Evolutionary conservation across 2,113 vertebrate species (phyloP).

Genomic region (Mungos mungo): DNA sequence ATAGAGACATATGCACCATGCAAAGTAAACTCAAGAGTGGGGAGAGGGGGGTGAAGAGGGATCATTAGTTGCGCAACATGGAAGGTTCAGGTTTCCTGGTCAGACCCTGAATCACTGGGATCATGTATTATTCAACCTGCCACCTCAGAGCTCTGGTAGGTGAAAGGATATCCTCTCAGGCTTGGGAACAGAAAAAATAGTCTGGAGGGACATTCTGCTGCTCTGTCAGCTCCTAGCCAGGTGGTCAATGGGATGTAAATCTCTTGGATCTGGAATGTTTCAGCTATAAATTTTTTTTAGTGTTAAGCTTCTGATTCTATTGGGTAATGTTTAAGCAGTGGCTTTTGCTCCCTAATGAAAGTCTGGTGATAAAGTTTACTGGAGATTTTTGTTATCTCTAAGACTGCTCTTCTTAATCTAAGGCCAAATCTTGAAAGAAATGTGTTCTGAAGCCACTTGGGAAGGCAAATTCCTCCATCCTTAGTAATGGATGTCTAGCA

Average conservation of each 20-base stretch:
- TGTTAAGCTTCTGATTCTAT: conserved; percentile 27
- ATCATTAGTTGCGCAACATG: background rate
- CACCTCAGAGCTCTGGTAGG: background rate
- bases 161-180: background rate
- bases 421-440: conserved; percentile 20
- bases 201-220: background rate
- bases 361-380: conserved; percentile 19
- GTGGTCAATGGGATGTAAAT: background rate
- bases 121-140: background rate
- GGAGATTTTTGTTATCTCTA: conserved; percentile 26
- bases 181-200: background rate
- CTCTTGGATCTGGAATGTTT: background rate
- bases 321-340: background rate
- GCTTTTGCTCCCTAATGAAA: conserved; percentile 32
- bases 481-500: conserved; percentile 49
- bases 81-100: background rate
- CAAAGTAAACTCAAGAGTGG: background rate
- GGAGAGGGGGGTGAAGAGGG: background rate
- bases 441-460: conserved; percentile 31
- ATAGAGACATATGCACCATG: background rate
- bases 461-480: conserved; percentile 16
- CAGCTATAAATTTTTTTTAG: background rate
- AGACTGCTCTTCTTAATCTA: conserved; percentile 1
- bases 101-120: background rate
- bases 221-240: background rate